phyloP scores from a whole-genome alignment of 2,113 vertebrate species.

The Sciurus niger region DNA sequence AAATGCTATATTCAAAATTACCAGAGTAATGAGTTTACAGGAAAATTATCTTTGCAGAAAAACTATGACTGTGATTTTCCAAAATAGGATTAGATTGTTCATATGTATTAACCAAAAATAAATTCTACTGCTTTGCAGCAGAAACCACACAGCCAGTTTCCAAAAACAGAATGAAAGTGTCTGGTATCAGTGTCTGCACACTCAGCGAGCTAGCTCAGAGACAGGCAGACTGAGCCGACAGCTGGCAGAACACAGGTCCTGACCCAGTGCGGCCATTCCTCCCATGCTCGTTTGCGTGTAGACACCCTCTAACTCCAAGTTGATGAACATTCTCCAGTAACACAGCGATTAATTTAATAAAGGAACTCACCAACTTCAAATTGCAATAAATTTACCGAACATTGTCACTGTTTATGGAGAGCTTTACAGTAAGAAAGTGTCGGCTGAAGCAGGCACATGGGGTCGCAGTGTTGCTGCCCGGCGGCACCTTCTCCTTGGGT shows the following conservation, averaged over 20 bases:
- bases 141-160: slow-evolving; percentile 86
- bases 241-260: background rate
- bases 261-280: background rate
- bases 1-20: slow-evolving; percentile 86
- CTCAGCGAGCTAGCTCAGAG: background rate
- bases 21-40: slow-evolving; percentile 84
- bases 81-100: slow-evolving; percentile 87
- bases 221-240: background rate
- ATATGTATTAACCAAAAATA: slow-evolving; percentile 86
- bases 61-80: slow-evolving; percentile 85
- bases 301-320: slow-evolving; percentile 76
- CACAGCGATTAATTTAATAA: slow-evolving; percentile 86
- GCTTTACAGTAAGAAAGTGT: slow-evolving; percentile 92
- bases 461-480: slow-evolving; percentile 88
- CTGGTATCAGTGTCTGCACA: slow-evolving; percentile 53
- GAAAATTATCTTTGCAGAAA: slow-evolving; percentile 87
- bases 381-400: slow-evolving; percentile 90
- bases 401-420: slow-evolving; percentile 89
- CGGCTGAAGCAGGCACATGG: slow-evolving; percentile 91
- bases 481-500: slow-evolving; percentile 66
- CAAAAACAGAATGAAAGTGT: slow-evolving; percentile 86
- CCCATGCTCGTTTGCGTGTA: background rate
- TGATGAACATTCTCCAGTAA: slow-evolving; percentile 81
- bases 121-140: slow-evolving; percentile 85
- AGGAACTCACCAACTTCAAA: slow-evolving; percentile 87